These are phyloP conservation scores for Crenichthys baileyi DNA, from an alignment of 2,797 vertebrate genomes.

Conservation along the genomic window DNA sequence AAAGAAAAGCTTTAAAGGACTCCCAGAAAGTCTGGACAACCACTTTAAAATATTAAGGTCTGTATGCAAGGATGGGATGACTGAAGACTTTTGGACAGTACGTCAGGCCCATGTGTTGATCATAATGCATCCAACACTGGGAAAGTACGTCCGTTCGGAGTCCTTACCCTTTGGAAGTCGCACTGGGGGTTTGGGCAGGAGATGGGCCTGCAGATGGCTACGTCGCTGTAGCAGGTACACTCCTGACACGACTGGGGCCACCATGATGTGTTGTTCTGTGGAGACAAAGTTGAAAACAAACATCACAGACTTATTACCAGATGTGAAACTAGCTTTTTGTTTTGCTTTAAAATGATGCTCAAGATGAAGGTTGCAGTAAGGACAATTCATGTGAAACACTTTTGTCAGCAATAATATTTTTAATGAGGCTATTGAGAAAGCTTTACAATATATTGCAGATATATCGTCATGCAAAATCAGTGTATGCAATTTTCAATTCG, in stretches of 20 bases:
- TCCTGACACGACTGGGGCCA: slow-evolving; percentile 87
- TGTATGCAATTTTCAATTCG: too few species aligned
- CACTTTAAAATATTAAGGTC: not conserved
- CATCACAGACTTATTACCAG: not conserved
- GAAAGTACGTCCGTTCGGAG: not conserved
- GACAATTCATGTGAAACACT: not conserved
- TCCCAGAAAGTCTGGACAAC: not conserved
- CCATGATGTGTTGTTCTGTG: slow-evolving; percentile 90
- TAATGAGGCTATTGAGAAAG: not conserved
- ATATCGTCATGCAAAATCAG: too few species aligned
- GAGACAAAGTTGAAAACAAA: slow-evolving; percentile 45
- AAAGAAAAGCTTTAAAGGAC: not conserved
- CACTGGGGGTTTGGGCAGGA: slow-evolving; percentile 87
- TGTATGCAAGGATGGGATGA: not conserved
- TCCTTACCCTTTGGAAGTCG: slow-evolving; percentile 87
- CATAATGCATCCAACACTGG: not conserved
- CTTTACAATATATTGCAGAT: not conserved
- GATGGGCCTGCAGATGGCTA: slow-evolving; percentile 82
- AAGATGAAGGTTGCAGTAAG: not conserved
- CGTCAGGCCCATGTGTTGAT: not conserved
- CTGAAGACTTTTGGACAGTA: not conserved
- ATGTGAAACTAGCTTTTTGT: not conserved
- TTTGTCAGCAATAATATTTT: not conserved
- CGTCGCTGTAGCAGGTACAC: slow-evolving; percentile 83
- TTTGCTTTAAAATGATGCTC: not conserved